phyloP scores from a whole-genome alignment of 2,888 invertebrate species.

The Phaedon cochleariae region DNA sequence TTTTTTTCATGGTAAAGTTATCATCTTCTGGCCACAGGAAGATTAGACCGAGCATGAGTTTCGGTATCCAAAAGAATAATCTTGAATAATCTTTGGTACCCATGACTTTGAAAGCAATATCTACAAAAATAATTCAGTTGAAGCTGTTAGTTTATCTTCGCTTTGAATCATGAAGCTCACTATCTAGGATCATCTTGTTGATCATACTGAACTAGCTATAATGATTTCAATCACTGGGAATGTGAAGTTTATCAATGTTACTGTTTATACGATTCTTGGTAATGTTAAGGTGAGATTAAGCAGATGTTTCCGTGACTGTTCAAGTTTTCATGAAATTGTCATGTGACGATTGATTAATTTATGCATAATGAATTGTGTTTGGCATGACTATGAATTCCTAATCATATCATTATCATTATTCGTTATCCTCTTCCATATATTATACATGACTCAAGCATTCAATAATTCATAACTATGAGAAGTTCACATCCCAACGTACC shows the following conservation, averaged over 20 bases:
- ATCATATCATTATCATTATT: no score
- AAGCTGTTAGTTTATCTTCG: not conserved
- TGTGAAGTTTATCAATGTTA: no score
- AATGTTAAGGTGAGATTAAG: no score
- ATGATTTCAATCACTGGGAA: not conserved
- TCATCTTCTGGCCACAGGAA: not conserved
- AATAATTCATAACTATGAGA: no score
- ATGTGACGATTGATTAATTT: not conserved
- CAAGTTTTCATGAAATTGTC: not conserved
- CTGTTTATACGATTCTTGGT: not conserved
- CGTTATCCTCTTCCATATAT: no score
- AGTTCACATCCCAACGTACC: no score
- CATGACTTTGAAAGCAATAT: not conserved
- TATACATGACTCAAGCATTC: no score
- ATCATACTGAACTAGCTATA: not conserved
- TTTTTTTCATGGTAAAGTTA: not conserved
- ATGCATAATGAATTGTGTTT: not conserved
- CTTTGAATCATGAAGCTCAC: not conserved
- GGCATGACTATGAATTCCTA: not conserved
- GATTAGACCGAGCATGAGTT: not conserved
- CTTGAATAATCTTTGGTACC: not conserved
- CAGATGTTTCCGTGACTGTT: not conserved
- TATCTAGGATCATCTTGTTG: not conserved
- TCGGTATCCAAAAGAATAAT: not conserved
- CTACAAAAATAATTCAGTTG: not conserved